Conservation (phyloP, 2,797 vertebrate species). For the Sebastes variabilis region DNA sequence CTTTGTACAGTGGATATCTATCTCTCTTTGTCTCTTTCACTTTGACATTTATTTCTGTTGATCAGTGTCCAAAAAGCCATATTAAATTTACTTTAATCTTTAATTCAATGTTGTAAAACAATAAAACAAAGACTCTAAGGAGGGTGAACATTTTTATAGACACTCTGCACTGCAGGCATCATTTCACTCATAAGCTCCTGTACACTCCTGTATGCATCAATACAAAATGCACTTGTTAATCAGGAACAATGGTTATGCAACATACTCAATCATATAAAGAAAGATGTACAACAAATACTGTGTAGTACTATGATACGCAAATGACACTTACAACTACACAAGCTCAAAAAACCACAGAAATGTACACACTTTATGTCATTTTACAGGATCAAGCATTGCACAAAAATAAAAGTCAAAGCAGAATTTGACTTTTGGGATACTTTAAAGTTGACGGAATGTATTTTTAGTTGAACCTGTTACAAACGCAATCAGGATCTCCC, state of each 20-base stretch:
- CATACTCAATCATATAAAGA: neutral
- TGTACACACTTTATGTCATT: neutral
- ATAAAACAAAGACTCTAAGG: neutral
- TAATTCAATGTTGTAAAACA: neutral
- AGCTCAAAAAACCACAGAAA: neutral
- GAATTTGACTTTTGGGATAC: neutral
- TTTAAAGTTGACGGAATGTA: conserved; percentile 23
- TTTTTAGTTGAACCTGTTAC: conserved; percentile 35
- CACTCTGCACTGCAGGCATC: neutral
- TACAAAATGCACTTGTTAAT: neutral
- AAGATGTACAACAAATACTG: neutral
- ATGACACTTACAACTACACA: neutral
- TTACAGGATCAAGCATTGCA: neutral
- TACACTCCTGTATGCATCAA: neutral
- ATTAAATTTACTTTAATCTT: neutral
- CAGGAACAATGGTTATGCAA: neutral
- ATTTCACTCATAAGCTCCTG: neutral
- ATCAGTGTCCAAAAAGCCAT: neutral
- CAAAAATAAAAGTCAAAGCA: neutral
- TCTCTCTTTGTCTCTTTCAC: neutral
- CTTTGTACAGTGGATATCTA: neutral
- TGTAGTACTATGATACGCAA: neutral
- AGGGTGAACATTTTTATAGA: neutral
- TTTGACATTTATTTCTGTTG: neutral
- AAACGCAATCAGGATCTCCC: conserved; percentile 34